Conservation (phyloP, 2,113 vertebrate genomes). For the Camelus dromedarius region DNA sequence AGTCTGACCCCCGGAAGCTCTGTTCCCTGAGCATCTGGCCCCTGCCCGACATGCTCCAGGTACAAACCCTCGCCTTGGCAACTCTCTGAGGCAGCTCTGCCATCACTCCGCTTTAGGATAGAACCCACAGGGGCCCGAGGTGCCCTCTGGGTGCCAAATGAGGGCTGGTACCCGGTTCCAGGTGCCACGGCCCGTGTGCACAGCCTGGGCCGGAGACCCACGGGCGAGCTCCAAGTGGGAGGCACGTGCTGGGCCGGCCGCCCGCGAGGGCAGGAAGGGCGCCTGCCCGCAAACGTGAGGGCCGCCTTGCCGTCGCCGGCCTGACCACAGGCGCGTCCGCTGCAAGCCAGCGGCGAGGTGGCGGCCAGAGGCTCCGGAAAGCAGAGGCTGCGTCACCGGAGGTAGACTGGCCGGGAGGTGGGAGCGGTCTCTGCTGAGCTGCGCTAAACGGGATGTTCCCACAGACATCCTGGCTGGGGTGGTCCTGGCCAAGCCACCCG, state of each 20-base stretch:
- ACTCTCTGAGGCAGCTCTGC: rapidly evolving
- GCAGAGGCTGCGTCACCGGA: slow-evolving; percentile 41
- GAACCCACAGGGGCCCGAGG: rapidly evolving
- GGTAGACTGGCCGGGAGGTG: slow-evolving; percentile 32
- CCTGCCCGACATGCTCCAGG: rapidly evolving
- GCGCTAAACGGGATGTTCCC: slow-evolving; percentile 43
- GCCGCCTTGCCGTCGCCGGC: slow-evolving; percentile 51
- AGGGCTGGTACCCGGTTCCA: not conserved
- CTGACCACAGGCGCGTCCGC: slow-evolving; percentile 66
- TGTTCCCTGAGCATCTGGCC: not conserved
- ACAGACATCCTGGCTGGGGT: slow-evolving; percentile 42
- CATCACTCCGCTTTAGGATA: rapidly evolving
- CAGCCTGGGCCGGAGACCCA: not conserved
- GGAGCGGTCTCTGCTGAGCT: slow-evolving; percentile 64
- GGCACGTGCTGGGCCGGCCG: slow-evolving; percentile 35
- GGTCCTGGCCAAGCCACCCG: slow-evolving; percentile 55
- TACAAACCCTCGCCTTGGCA: rapidly evolving
- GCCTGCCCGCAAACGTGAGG: slow-evolving; percentile 54
- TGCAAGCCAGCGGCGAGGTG: slow-evolving; percentile 44
- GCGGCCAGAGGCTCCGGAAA: slow-evolving; percentile 39
- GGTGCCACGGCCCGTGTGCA: not conserved
- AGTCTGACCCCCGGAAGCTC: rapidly evolving
- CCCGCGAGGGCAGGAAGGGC: not conserved
- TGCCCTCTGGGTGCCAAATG: not conserved
- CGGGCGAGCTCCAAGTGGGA: not conserved